Evolutionary conservation across 92 coral and sea anemone species (phyloP), one percentile per base, ranked within the genome.

Genomic region (Epizoanthus scotinus): DNA sequence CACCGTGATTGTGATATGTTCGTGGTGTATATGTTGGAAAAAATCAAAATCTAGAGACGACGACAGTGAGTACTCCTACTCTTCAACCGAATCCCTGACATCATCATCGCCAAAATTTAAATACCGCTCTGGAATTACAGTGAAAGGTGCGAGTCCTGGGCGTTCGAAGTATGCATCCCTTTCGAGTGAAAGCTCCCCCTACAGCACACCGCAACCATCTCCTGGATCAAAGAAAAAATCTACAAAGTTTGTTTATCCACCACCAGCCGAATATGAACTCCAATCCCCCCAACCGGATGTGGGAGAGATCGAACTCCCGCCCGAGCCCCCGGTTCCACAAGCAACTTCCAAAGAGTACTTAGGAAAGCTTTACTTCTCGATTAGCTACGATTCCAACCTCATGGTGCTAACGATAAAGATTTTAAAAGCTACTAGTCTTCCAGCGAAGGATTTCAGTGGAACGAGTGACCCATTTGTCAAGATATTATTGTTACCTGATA

Each of bases 381-480:
- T 96, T 44, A 90, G 85, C 71, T 96, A 96, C 81, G 91, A 91
- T 68, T 89, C 98, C 14, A 86, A 89, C 52, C 82, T 86, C n/a
- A 85, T 86, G 92, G 88, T 92, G 0, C 83, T 96, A 56, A 85
- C 90, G 6, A 52, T 96, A 78, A 96, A 94, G 74, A 90, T 96
- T 77, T 89, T 93, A 34, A 96, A 91, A 84, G 99, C 97, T 0
- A 71, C 90, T 47, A 87, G 93, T 10, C 77, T 96, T 17, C 99
- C 99, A 19, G 99, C 99, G 6, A 96, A 96, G 65, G 99, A 96
- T 77, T 96, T 96, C 58, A 91, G 96, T 82, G 99, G 99, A 9
- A 96, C 99, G 6, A 96, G 99, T 63, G 99, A 96, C 62, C 99
- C 99, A 0, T 96, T 96, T 56, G 98, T 93, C 9, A 96, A 96